Percentiles rank a stretch among this genome's conserved stretches.
These are phyloP conservation scores for Orussus abietinus DNA, from an alignment of 1,140 invertebrate genomes.

Conservation along the genomic window DNA sequence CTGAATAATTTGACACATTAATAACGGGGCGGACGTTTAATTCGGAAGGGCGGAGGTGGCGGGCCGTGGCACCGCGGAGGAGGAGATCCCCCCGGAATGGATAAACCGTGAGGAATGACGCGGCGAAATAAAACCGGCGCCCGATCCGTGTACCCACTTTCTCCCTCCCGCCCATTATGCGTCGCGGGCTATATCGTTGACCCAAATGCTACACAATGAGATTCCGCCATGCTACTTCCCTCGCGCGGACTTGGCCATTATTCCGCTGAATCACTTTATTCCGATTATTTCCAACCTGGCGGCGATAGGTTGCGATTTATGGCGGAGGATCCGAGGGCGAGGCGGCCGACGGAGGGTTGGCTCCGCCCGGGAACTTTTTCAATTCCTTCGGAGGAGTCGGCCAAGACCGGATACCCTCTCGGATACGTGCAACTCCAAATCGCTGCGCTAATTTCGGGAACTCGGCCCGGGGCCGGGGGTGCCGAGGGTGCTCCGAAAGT, in stretches of 20 bases:
- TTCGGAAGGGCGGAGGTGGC: neutral
- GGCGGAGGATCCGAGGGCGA: constrained; percentile 1
- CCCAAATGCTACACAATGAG: constrained; percentile 24
- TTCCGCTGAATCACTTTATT: constrained; percentile 37
- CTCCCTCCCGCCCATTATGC: constrained; percentile 10
- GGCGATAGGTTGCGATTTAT: constrained; percentile 32
- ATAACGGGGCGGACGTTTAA: constrained; percentile 24
- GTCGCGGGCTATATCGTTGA: constrained; percentile 31
- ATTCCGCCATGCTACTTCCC: neutral
- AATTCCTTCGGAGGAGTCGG: too few species aligned
- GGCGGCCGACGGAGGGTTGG: too few species aligned
- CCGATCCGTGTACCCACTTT: constrained; percentile 3
- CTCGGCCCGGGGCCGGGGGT: too few species aligned
- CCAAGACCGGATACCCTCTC: too few species aligned
- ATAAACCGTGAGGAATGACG: constrained; percentile 37
- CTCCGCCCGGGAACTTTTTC: too few species aligned
- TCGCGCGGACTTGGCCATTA: constrained; percentile 20
- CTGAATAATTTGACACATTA: constrained; percentile 43
- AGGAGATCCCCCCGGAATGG: constrained; percentile 15
- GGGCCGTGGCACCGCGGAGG: constrained; percentile 1
- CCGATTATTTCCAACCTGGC: constrained; percentile 37
- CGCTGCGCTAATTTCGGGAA: too few species aligned
- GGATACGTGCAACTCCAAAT: too few species aligned
- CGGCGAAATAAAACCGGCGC: constrained; percentile 30
- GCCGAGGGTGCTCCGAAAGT: neutral